phyloP scores from a whole-genome alignment of 2,113 vertebrate genomes.

The Naja naja region DNA sequence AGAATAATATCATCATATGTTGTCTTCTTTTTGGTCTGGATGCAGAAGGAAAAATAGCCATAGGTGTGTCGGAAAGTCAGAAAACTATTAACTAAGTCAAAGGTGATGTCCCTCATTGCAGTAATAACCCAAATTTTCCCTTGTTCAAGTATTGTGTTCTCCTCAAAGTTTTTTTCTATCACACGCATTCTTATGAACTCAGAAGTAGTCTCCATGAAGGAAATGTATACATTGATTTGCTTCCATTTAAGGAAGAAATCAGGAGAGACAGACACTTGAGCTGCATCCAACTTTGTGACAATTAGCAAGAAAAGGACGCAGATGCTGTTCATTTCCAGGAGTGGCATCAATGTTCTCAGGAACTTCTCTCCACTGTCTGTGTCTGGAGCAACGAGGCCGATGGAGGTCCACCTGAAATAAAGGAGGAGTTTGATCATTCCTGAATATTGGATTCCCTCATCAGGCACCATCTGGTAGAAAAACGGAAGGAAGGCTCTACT shows the following conservation, averaged over 20 bases:
- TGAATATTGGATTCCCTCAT: background rate
- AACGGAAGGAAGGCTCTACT: constrained; percentile 12
- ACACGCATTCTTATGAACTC: background rate
- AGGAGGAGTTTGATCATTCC: background rate
- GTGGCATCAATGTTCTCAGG: background rate
- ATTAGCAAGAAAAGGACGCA: background rate
- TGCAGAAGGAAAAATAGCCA: constrained; percentile 2
- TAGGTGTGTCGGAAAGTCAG: background rate
- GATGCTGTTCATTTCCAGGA: background rate
- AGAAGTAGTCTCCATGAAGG: background rate
- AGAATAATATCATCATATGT: background rate
- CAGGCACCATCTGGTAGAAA: constrained; percentile 1
- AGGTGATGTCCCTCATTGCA: background rate
- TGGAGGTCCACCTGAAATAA: constrained; percentile 26
- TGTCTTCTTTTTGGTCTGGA: background rate
- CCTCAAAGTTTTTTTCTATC: background rate
- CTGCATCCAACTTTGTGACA: rapidly evolving
- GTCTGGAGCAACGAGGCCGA: background rate
- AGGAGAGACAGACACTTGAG: rapidly evolving
- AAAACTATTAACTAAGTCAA: rapidly evolving
- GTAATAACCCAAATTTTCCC: background rate
- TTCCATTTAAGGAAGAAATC: background rate
- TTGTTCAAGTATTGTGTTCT: background rate
- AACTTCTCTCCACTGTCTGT: background rate
- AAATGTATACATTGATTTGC: background rate